Evolutionary conservation across 2,797 vertebrate species (phyloP).

Genomic region (Eulemur albifrons): DNA sequence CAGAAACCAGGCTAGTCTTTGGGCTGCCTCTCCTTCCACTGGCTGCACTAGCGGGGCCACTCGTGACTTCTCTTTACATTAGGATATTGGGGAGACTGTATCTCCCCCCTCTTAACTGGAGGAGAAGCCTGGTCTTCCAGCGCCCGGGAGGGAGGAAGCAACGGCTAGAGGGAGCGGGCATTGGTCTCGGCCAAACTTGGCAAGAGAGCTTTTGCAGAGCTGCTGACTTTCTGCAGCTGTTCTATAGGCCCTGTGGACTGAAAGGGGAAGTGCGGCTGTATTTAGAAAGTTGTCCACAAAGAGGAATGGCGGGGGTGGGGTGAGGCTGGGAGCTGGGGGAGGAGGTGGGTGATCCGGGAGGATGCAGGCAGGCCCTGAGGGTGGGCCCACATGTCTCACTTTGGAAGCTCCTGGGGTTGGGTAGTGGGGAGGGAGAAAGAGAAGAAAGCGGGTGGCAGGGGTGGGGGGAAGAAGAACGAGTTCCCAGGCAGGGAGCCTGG

Average conservation of each 20-base stretch:
- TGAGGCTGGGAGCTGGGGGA: neutral
- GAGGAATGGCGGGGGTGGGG: conserved; percentile 50
- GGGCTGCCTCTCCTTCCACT: neutral
- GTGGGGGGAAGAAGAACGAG: neutral
- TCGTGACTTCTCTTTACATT: neutral
- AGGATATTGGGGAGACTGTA: neutral
- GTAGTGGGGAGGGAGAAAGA: neutral
- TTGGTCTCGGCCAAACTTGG: conserved; percentile 7
- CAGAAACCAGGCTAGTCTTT: neutral
- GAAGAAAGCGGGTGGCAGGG: neutral
- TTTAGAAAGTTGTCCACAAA: conserved; percentile 64
- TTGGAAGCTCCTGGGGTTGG: neutral
- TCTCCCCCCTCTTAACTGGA: neutral
- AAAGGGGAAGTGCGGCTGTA: conserved; percentile 71
- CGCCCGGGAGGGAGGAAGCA: neutral
- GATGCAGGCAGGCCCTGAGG: conserved; percentile 3
- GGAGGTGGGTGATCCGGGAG: neutral
- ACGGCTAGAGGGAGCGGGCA: neutral
- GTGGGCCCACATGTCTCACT: conserved; percentile 47
- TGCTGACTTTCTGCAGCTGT: conserved; percentile 54
- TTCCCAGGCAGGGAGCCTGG: neutral
- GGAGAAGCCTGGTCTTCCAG: neutral
- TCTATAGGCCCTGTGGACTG: neutral
- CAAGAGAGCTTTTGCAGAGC: conserved; percentile 26
- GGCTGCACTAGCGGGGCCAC: neutral